Conservation (phyloP, 1,140 invertebrate genomes). For the Neodiprion lecontei region DNA sequence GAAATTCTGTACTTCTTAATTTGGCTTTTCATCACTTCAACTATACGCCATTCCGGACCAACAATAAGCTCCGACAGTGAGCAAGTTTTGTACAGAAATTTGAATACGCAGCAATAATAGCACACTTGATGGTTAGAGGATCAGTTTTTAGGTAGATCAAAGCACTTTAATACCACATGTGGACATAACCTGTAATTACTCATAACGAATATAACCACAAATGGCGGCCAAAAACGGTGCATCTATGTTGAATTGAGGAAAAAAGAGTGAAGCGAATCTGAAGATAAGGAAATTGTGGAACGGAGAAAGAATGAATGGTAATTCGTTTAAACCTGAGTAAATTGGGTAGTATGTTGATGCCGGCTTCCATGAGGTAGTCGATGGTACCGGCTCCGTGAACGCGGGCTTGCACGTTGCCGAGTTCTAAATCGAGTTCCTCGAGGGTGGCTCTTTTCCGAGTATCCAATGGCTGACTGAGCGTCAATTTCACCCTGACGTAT, state of each 20-base stretch:
- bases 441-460: slow-evolving; percentile 74
- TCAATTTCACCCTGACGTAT: slow-evolving; percentile 72
- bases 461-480: slow-evolving; percentile 77
- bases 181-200: too few relatives aligned
- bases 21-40: too few relatives aligned
- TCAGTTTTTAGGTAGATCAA: too few relatives aligned
- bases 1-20: too few relatives aligned
- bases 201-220: too few relatives aligned
- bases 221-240: too few relatives aligned
- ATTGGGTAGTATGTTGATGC: slow-evolving; percentile 81
- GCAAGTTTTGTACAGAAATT: too few relatives aligned
- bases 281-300: background rate
- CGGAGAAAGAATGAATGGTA: slow-evolving; percentile 3
- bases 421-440: slow-evolving; percentile 76
- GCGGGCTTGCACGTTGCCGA: slow-evolving; percentile 81
- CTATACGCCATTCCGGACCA: too few relatives aligned
- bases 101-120: too few relatives aligned
- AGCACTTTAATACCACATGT: too few relatives aligned
- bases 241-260: background rate
- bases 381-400: slow-evolving; percentile 78
- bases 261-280: background rate
- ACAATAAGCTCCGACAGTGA: too few relatives aligned
- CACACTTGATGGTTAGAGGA: too few relatives aligned
- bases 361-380: slow-evolving; percentile 81
- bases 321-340: slow-evolving; percentile 65